phyloP scores from a whole-genome alignment of 2,888 invertebrate genomes.

The Hydroisotoma schaefferi region DNA sequence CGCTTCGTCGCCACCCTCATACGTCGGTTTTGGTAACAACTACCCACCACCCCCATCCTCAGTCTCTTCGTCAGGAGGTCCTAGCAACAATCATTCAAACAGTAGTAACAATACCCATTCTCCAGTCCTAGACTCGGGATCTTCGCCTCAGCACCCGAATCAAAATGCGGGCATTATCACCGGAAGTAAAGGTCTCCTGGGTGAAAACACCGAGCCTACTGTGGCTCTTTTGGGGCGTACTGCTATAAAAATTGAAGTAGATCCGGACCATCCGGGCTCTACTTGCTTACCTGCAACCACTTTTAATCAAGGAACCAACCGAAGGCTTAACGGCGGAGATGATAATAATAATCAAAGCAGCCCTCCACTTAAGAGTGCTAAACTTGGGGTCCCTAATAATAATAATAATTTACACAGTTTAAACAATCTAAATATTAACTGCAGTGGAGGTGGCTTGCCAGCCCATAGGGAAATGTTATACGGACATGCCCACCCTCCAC shows the following conservation, averaged over 20 bases:
- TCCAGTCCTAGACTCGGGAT: not conserved
- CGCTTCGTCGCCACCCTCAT: slow-evolving; percentile 9
- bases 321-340: not conserved
- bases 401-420: not conserved
- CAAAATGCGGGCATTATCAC: not conserved
- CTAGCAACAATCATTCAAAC: not conserved
- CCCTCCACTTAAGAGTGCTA: too few species aligned
- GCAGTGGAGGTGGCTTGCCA: not conserved
- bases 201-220: not conserved
- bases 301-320: not conserved
- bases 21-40: slow-evolving; percentile 16
- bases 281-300: not conserved
- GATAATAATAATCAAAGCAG: slow-evolving; percentile 6
- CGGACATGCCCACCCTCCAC: not conserved
- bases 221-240: not conserved
- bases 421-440: not conserved
- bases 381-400: too few species aligned
- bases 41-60: slow-evolving; percentile 22
- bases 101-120: slow-evolving; percentile 7
- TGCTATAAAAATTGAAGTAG: slow-evolving; percentile 10
- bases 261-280: not conserved
- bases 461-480: not conserved
- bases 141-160: not conserved
- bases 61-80: slow-evolving; percentile 9
- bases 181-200: too few species aligned